Evolutionary conservation across 2,888 invertebrate genomes (phyloP).

Genomic region (Cremastinae sp.): DNA sequence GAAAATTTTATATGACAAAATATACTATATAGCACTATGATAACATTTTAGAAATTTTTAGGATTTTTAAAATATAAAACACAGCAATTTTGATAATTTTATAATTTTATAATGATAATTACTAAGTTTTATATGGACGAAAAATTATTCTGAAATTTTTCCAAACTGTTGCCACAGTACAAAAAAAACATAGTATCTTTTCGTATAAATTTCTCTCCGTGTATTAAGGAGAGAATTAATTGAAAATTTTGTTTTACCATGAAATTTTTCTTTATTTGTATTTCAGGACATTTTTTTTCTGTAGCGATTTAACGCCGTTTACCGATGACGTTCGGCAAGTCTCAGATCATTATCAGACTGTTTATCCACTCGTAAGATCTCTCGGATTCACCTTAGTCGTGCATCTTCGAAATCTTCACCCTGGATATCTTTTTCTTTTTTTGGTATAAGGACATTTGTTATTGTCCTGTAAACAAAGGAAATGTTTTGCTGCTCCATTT

Average conservation of each 20-base stretch:
- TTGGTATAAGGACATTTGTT: slow-evolving; percentile 17
- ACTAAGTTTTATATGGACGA: too few relatives aligned
- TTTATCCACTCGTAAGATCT: slow-evolving; percentile 35
- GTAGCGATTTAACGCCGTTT: slow-evolving; percentile 23
- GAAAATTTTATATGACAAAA: too few relatives aligned
- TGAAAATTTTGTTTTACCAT: slow-evolving; percentile 34
- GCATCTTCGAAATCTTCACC: slow-evolving; percentile 15
- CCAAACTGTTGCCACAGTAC: too few relatives aligned
- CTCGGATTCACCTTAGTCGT: slow-evolving; percentile 1
- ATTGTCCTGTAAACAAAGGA: slow-evolving; percentile 21
- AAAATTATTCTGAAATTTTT: too few relatives aligned
- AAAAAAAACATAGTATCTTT: too few relatives aligned
- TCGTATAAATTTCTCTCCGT: too few relatives aligned
- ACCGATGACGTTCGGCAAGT: slow-evolving; percentile 16
- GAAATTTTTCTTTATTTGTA: slow-evolving; percentile 6
- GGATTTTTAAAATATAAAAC: too few relatives aligned
- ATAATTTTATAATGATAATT: too few relatives aligned
- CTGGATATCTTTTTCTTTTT: slow-evolving; percentile 21
- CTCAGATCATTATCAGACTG: slow-evolving; percentile 44
- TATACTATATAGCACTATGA: too few relatives aligned
- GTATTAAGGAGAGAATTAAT: too few relatives aligned
- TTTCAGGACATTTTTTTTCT: slow-evolving; percentile 12
- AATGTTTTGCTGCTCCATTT: slow-evolving; percentile 29
- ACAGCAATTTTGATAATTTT: too few relatives aligned
- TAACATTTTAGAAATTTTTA: too few relatives aligned